Conservation (phyloP, 2,888 invertebrate species). For the Mongoloraphidia duomilia region DNA sequence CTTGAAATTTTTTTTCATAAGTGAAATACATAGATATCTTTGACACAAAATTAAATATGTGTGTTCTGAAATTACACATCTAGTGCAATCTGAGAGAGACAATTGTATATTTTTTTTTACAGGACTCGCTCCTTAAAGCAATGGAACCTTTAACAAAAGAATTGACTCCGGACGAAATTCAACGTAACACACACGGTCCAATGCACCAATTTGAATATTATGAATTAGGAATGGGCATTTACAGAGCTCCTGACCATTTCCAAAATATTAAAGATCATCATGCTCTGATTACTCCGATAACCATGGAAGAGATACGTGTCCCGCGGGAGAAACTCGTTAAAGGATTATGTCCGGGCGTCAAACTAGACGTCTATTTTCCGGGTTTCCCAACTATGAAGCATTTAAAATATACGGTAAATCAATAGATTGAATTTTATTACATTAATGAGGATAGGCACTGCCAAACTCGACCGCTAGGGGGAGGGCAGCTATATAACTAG, state of each 20-base stretch:
- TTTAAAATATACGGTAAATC: conserved; percentile 59
- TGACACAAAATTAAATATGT: neutral
- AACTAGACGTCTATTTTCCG: conserved; percentile 57
- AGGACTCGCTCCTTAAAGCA: conserved; percentile 54
- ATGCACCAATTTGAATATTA: conserved; percentile 67
- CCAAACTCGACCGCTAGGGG: too few species aligned
- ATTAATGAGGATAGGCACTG: too few species aligned
- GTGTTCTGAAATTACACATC: neutral
- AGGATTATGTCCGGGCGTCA: conserved; percentile 55
- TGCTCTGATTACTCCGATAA: conserved; percentile 35
- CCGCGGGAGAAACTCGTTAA: conserved; percentile 41
- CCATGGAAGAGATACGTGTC: conserved; percentile 43
- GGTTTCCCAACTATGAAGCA: conserved; percentile 90
- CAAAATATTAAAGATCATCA: conserved; percentile 41
- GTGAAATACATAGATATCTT: neutral
- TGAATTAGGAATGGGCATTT: conserved; percentile 40
- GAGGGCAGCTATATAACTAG: neutral
- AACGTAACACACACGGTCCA: conserved; percentile 73
- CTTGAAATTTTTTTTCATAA: neutral
- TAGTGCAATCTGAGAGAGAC: conserved; percentile 1
- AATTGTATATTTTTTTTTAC: conserved; percentile 13
- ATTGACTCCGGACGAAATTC: conserved; percentile 53
- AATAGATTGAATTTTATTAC: conserved; percentile 9
- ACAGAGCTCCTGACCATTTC: conserved; percentile 45
- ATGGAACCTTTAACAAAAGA: conserved; percentile 53